These are phyloP conservation scores for Elephas maximus DNA, from an alignment of 2,113 vertebrate genomes.

Conservation along the genomic window DNA sequence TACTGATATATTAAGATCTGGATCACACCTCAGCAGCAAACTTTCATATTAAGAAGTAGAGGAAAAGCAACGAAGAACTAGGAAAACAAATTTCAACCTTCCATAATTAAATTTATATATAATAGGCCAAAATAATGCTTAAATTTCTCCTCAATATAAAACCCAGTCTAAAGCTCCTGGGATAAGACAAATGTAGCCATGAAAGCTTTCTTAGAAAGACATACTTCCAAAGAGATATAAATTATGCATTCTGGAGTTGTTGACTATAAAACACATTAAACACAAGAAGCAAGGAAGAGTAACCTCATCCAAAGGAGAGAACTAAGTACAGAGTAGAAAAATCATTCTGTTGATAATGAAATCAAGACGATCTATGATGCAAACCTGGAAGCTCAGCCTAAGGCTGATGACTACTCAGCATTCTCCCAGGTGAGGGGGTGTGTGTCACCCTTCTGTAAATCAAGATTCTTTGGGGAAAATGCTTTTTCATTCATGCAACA, in stretches of 20 bases:
- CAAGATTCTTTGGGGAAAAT: neutral
- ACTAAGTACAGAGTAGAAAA: neutral
- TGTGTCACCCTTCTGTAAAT: neutral
- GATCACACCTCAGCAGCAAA: conserved; percentile 56
- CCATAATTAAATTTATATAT: neutral
- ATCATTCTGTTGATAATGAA: neutral
- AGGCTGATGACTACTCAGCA: fast-evolving
- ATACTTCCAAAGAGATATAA: neutral
- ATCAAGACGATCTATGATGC: neutral
- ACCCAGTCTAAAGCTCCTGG: conserved; percentile 29
- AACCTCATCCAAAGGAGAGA: neutral
- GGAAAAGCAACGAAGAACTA: neutral
- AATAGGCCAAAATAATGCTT: conserved; percentile 26
- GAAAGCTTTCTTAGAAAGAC: conserved; percentile 41
- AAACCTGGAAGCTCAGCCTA: neutral
- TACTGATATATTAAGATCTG: neutral
- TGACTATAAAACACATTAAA: neutral
- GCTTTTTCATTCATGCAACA: neutral
- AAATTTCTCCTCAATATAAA: conserved; percentile 57
- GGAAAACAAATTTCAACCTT: conserved; percentile 40
- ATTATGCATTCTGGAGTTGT: neutral
- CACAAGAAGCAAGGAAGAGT: neutral
- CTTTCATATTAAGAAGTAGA: neutral
- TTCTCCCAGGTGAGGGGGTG: neutral
- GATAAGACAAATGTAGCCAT: neutral